Base-by-base conservation (phyloP, 2,888 invertebrate genomes). In the Drosophila birchii region DNA sequence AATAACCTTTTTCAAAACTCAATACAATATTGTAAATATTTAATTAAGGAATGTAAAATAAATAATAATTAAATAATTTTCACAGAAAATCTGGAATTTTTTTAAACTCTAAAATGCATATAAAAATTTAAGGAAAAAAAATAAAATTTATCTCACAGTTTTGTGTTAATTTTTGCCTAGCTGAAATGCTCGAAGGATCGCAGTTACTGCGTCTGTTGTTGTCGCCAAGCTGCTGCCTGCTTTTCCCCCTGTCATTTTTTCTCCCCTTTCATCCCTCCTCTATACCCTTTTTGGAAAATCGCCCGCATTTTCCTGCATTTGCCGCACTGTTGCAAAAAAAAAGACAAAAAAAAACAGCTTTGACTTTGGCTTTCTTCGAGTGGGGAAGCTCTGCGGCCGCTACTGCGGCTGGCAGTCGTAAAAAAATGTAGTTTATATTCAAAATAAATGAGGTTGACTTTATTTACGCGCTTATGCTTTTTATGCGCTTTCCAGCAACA, bases 401-500 rank as follows among this genome's bases (percentile, higher is more conserved):
- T 57, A 26, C 63, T 66, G 74, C 76, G 86, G 66, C 68, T 84
- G 87, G 85, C 78, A 79, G 87, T 85, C 84, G 89, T 85, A 85
- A 85, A 85, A 67, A 85, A 87, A 85, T 85, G 88, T 85, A 85
- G 84, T 85, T 85, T 85, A 85, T 85, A 89, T 85, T 89, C 89
- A 89, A 85, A 85, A 85, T 85, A 85, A 85, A 85, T 85, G 84
- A 85, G 84, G 84, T 85, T 85, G 84, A 85, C 89, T 85, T 85
- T 84, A 88, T 88, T 84, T 85, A 85, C 89, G 88, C 89, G 84
- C 84, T 85, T 85, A 85, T 85, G 84, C 88, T 89, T 85, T 85
- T 85, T 85, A 89, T 89, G 87, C 87, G 89, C 82, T 75, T 81
- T 88, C 87, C 83, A 84, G 79, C 62, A 62, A 44, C 58, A 69